Evolutionary conservation across 2,113 vertebrate genomes (phyloP), one percentile per base, ranked within the genome.

Genomic region (Trematomus loennbergii): DNA sequence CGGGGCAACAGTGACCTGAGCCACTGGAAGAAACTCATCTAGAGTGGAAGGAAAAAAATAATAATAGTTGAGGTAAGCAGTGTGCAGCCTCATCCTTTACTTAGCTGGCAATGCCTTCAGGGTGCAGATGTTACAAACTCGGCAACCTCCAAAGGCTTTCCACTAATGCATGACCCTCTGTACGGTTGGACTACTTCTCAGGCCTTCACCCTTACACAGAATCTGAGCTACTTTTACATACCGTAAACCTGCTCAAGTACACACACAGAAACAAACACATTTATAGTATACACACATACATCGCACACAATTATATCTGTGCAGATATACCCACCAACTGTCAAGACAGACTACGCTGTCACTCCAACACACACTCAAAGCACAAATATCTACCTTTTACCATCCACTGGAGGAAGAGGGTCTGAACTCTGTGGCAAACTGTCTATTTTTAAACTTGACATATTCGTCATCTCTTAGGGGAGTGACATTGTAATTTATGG

Each of bases 401-500:
- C 66, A 86, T 89, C 75, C 67, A 84, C 72, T 84, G 53, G 83
- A 82, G 81, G 82, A 78, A 74, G 57, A 78, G 59, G 81, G 81
- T 74, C 77, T 87, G 72, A 75, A 79, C 87, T 40, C 36, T 86
- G 78, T 89, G 80, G 84, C 82, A 81, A 72, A 83, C 76, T 15
- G 61, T 89, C 88, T 93, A 94, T 93, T 95, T 94, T 92, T 91
- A 93, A 91, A 91, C 86, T 82, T 85, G 85, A 85, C 87, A 91
- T 90, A 93, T 94, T 94, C 91, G 80, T 94, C 91, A 92, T 93
- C 88, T 93, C 89, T 88, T 90, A 83, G 71, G 89, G 88, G 85
- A 90, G 85, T 65, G 88, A 87, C 87, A 90, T 73, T 86, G 91
- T 91, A 90, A 91, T 91, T 94, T 91, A 89, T 92, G 81, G 90